phyloP scores from a whole-genome alignment of 2,888 invertebrate genomes.

The Tinea pellionella region DNA sequence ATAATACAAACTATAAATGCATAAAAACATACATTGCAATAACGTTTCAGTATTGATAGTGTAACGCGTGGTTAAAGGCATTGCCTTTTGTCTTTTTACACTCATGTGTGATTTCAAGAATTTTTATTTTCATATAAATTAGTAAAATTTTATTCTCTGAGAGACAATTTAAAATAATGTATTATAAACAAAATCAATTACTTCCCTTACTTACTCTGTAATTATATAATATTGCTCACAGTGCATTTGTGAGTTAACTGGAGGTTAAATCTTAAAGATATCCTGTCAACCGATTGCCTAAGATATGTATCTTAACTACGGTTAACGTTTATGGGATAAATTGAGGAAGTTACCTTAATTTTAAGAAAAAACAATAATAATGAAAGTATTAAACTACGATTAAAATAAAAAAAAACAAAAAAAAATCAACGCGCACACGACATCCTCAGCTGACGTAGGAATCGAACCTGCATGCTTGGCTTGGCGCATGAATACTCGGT shows the following conservation, averaged over 20 bases:
- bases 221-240: neutral
- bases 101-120: too few relatives aligned
- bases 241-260: neutral
- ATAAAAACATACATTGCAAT: too few relatives aligned
- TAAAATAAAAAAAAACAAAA: neutral
- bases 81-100: too few relatives aligned
- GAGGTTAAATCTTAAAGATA: slow-evolving; percentile 2
- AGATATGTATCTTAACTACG: neutral
- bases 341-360: too few relatives aligned
- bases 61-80: too few relatives aligned
- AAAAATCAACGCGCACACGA: neutral
- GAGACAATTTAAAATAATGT: neutral
- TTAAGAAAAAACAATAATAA: neutral
- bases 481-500: too few relatives aligned
- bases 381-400: too few relatives aligned
- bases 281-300: slow-evolving; percentile 1
- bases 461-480: too few relatives aligned
- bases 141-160: neutral
- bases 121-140: too few relatives aligned
- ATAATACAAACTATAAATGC: too few relatives aligned
- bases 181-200: neutral
- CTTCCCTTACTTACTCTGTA: neutral
- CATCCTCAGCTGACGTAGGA: too few relatives aligned
- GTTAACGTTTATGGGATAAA: neutral
- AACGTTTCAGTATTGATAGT: too few relatives aligned